Conservation (phyloP, 2,113 vertebrate genomes). For the Cynopterus brachyotis region DNA sequence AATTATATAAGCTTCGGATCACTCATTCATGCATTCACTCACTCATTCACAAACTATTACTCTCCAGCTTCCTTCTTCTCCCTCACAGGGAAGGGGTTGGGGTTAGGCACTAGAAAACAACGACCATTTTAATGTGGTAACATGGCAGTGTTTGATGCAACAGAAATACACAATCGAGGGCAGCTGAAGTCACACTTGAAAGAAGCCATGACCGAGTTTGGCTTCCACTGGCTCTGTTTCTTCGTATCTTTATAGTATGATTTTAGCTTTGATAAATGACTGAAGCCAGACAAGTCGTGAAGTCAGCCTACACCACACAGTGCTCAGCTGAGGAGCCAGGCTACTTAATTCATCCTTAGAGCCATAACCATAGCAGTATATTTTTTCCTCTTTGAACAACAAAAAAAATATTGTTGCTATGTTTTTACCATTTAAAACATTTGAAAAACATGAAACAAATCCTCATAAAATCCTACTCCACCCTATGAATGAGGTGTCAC, state of each 20-base stretch:
- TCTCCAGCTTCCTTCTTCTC: background rate
- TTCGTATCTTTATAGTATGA: conserved; percentile 94
- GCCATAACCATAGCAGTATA: too few relatives aligned
- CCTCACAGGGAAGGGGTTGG: background rate
- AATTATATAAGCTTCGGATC: background rate
- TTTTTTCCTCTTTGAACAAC: too few relatives aligned
- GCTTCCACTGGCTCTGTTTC: conserved; percentile 98
- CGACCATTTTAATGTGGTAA: conserved; percentile 76
- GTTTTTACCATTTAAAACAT: too few relatives aligned
- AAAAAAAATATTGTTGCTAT: too few relatives aligned
- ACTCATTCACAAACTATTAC: background rate
- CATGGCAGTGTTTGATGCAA: conserved; percentile 98
- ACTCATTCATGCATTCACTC: background rate
- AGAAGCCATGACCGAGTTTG: conserved; percentile 98
- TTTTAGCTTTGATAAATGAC: too few relatives aligned
- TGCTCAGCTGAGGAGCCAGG: too few relatives aligned
- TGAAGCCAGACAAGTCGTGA: too few relatives aligned
- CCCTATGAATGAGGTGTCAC: background rate
- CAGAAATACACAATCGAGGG: conserved; percentile 98
- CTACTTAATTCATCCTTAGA: too few relatives aligned
- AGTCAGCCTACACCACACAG: too few relatives aligned
- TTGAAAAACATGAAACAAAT: too few relatives aligned
- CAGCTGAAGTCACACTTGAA: conserved; percentile 99
- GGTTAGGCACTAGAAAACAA: background rate
- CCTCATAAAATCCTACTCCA: background rate